Conservation (phyloP, 2,888 invertebrate species). For the Spodoptera littoralis region DNA sequence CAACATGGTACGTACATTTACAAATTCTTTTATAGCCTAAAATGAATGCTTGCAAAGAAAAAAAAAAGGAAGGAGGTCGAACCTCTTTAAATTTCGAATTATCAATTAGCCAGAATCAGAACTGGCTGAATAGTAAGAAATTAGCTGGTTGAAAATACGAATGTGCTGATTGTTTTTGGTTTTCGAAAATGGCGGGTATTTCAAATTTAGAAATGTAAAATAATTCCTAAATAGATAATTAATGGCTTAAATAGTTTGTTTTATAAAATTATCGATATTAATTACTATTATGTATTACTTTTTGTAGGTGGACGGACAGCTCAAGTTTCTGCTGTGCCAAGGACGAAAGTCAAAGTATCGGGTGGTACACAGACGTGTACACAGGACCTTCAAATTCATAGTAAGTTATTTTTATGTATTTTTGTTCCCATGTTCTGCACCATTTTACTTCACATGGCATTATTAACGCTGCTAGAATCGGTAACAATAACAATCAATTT, state of each 20-base stretch:
- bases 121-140: not conserved
- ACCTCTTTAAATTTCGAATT: not conserved
- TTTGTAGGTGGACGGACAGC: constrained; percentile 90
- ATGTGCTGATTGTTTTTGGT: no score
- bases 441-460: constrained; percentile 23
- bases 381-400: constrained; percentile 92
- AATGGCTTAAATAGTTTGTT: no score
- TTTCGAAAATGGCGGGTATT: not conserved
- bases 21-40: not conserved
- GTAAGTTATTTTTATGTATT: constrained; percentile 77
- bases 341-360: constrained; percentile 96
- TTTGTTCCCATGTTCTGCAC: not conserved
- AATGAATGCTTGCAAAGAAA: not conserved
- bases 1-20: constrained; percentile 76
- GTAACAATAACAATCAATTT: no score
- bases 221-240: no score
- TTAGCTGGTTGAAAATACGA: not conserved
- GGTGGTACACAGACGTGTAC: constrained; percentile 97
- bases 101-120: not conserved
- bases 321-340: constrained; percentile 95
- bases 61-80: no score
- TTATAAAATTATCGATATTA: no score
- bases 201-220: not conserved
- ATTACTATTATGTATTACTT: not conserved
- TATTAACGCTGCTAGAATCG: not conserved